Evolutionary conservation across 2,113 vertebrate genomes (phyloP).

Genomic region (Catharus fuscescens): DNA sequence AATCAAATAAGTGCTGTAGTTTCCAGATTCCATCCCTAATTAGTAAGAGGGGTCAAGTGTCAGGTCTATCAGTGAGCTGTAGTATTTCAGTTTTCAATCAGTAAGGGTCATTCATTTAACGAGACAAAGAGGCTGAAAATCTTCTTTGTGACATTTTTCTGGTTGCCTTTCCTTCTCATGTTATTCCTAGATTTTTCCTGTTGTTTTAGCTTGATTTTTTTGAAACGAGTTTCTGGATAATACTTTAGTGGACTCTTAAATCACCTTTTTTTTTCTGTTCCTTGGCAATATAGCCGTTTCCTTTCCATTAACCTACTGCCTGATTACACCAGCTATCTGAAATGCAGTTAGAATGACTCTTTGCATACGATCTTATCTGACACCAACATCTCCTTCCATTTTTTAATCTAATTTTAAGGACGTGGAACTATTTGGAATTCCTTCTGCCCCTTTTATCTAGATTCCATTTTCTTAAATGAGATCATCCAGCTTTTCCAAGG

Average conservation of each 20-base stretch:
- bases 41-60: constrained; percentile 54
- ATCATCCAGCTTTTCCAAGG: constrained; percentile 52
- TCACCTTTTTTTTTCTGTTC: neutral
- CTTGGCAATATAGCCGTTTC: constrained; percentile 43
- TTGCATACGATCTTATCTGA: constrained; percentile 46
- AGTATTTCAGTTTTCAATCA: constrained; percentile 52
- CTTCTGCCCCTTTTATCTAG: constrained; percentile 34
- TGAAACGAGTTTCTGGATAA: constrained; percentile 18
- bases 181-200: neutral
- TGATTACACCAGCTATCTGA: constrained; percentile 33
- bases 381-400: constrained; percentile 39
- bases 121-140: constrained; percentile 39
- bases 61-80: constrained; percentile 42
- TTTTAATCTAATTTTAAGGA: constrained; percentile 66
- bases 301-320: constrained; percentile 51
- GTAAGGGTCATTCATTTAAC: constrained; percentile 12
- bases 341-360: constrained; percentile 20
- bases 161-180: neutral
- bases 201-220: neutral
- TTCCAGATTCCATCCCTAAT: constrained; percentile 58
- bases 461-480: constrained; percentile 67
- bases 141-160: constrained; percentile 8
- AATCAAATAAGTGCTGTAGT: constrained; percentile 46
- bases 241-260: constrained; percentile 38
- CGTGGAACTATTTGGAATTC: constrained; percentile 16